These are phyloP conservation scores for Actinia equina DNA, from an alignment of 64 coral and sea anemone species.

Conservation along the genomic window DNA sequence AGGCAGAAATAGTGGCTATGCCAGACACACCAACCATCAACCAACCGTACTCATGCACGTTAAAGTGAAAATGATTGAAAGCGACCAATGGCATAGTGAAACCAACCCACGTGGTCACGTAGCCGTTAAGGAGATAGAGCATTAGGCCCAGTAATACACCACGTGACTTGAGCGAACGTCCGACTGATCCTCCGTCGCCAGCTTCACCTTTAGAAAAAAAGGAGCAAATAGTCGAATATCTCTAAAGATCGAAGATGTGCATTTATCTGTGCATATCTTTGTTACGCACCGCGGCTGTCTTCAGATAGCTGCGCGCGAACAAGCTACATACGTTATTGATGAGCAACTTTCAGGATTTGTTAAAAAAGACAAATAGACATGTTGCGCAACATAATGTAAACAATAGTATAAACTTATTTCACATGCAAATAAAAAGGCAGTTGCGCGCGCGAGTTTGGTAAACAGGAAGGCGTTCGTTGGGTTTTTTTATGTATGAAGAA, in stretches of 20 bases:
- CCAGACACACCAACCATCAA: slow-evolving; percentile 69
- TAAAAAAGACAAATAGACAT: too few relatives aligned
- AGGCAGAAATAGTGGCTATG: slow-evolving; percentile 24
- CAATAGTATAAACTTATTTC: too few relatives aligned
- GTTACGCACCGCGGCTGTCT: too few relatives aligned
- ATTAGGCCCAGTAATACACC: slow-evolving; percentile 54
- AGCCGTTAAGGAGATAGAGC: slow-evolving; percentile 67
- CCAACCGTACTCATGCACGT: slow-evolving; percentile 47
- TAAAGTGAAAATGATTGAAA: slow-evolving; percentile 51
- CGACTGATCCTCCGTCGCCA: slow-evolving; percentile 16
- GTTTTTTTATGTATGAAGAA: background rate
- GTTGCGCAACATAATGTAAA: too few relatives aligned
- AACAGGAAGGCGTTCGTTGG: background rate
- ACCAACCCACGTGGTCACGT: slow-evolving; percentile 68
- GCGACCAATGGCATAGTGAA: slow-evolving; percentile 59
- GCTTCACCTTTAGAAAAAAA: slow-evolving; percentile 13
- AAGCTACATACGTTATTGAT: too few relatives aligned
- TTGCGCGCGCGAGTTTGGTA: too few relatives aligned
- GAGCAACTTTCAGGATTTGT: too few relatives aligned
- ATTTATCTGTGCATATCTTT: too few relatives aligned
- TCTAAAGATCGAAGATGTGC: too few relatives aligned
- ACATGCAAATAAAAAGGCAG: too few relatives aligned
- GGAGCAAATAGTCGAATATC: background rate
- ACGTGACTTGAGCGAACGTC: slow-evolving; percentile 43
- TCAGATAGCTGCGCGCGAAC: too few relatives aligned